Conservation (phyloP, 2,113 vertebrate species). For the Daboia siamensis region DNA sequence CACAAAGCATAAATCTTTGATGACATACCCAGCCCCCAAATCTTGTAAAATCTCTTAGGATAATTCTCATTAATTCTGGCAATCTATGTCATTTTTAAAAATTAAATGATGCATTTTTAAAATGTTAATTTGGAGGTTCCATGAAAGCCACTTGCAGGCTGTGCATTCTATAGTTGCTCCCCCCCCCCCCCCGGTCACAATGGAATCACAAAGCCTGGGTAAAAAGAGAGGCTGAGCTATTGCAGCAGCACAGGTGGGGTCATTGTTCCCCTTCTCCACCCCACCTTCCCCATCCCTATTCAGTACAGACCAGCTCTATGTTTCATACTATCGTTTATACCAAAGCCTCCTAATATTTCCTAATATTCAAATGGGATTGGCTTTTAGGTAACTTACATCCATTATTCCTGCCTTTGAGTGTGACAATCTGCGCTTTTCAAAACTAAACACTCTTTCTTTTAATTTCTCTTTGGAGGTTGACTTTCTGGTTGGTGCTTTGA, state of each 20-base stretch:
- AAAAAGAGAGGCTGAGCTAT: not conserved
- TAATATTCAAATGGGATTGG: not conserved
- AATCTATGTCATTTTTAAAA: not conserved
- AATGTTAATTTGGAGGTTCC: not conserved
- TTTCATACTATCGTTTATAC: not conserved
- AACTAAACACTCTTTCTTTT: not conserved
- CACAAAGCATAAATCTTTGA: not conserved
- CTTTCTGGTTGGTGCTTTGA: not conserved
- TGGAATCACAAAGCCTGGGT: not conserved
- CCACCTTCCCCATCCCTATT: not conserved
- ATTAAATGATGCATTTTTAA: not conserved
- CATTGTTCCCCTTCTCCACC: not conserved
- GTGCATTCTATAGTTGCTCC: not conserved
- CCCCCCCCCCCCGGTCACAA: no score
- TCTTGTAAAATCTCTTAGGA: not conserved
- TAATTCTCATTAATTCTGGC: not conserved
- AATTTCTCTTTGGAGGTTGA: not conserved
- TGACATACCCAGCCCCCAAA: not conserved
- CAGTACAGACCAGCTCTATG: not conserved
- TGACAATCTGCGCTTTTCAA: not conserved
- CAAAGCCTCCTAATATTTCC: not conserved
- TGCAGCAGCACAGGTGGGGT: not conserved
- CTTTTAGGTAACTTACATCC: not conserved
- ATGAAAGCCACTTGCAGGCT: not conserved
- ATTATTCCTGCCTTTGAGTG: not conserved